Evolutionary conservation across 2,888 invertebrate genomes (phyloP).

Genomic region (Odontothrips loti): DNA sequence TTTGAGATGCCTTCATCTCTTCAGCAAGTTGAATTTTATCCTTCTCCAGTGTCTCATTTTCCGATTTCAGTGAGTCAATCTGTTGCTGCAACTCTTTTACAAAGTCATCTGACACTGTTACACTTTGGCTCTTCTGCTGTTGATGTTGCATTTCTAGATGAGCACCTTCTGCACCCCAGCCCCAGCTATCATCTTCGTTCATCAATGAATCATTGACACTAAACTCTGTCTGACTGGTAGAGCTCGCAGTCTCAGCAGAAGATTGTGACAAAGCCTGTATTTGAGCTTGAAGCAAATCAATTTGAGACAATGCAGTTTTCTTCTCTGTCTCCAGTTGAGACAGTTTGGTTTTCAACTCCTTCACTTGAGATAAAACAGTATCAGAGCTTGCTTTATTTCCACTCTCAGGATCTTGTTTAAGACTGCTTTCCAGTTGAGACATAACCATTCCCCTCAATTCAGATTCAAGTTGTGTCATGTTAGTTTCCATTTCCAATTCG

Average conservation of each 20-base stretch:
- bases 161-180: slow-evolving; percentile 55
- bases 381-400: too few species aligned
- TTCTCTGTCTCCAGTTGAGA: background rate
- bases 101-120: slow-evolving; percentile 45
- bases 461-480: background rate
- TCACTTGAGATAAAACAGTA: background rate
- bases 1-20: slow-evolving; percentile 61
- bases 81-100: slow-evolving; percentile 56
- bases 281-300: background rate
- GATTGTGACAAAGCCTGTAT: background rate
- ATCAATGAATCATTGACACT: slow-evolving; percentile 16
- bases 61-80: slow-evolving; percentile 56
- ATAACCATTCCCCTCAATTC: slow-evolving; percentile 1
- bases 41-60: slow-evolving; percentile 55
- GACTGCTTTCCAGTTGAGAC: background rate
- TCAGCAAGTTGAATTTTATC: slow-evolving; percentile 50
- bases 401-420: background rate
- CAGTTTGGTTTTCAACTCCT: background rate
- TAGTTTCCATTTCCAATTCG: background rate
- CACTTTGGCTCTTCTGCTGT: slow-evolving; percentile 38
- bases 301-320: background rate
- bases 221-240: background rate
- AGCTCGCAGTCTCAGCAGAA: background rate
- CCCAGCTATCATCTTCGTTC: slow-evolving; percentile 57
- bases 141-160: slow-evolving; percentile 51